phyloP scores from a whole-genome alignment of 1,140 invertebrate species.

The Pristionchus pacificus region DNA sequence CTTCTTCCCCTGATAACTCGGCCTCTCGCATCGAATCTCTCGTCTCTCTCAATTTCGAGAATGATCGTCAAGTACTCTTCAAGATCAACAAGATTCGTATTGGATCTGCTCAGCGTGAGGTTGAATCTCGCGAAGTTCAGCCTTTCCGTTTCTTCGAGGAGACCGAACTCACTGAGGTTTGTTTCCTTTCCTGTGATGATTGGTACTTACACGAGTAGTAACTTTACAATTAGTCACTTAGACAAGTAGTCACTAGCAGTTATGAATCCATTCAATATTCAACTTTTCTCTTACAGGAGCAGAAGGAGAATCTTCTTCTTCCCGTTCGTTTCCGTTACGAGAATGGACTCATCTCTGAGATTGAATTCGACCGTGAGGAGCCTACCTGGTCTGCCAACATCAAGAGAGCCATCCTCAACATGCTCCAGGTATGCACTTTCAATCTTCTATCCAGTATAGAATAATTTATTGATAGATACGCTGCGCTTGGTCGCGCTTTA shows the following conservation, averaged over 20 bases:
- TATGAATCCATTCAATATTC: slow-evolving; percentile 1
- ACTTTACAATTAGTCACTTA: no score
- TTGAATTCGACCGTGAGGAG: slow-evolving; percentile 44
- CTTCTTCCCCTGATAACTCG: no score
- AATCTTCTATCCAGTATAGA: no score
- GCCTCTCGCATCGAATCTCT: slow-evolving; percentile 24
- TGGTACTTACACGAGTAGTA: no score
- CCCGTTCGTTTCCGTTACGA: slow-evolving; percentile 24
- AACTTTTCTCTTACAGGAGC: slow-evolving; percentile 7
- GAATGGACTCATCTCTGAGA: slow-evolving; percentile 25
- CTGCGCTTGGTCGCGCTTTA: no score
- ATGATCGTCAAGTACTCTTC: slow-evolving; percentile 15
- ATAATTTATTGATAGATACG: no score
- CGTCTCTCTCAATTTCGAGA: slow-evolving; percentile 22
- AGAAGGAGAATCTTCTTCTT: slow-evolving; percentile 9
- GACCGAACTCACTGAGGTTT: slow-evolving; percentile 4
- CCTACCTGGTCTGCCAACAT: slow-evolving; percentile 58
- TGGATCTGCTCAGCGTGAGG: slow-evolving; percentile 18
- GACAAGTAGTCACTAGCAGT: no score
- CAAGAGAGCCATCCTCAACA: slow-evolving; percentile 55
- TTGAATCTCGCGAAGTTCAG: background rate
- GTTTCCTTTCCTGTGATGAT: no score
- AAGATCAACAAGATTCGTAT: slow-evolving; percentile 25
- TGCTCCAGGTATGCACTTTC: slow-evolving; percentile 56
- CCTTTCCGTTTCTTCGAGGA: slow-evolving; percentile 26